Conservation (phyloP, 1,140 invertebrate genomes). For the Gonatopus flavifemur region DNA sequence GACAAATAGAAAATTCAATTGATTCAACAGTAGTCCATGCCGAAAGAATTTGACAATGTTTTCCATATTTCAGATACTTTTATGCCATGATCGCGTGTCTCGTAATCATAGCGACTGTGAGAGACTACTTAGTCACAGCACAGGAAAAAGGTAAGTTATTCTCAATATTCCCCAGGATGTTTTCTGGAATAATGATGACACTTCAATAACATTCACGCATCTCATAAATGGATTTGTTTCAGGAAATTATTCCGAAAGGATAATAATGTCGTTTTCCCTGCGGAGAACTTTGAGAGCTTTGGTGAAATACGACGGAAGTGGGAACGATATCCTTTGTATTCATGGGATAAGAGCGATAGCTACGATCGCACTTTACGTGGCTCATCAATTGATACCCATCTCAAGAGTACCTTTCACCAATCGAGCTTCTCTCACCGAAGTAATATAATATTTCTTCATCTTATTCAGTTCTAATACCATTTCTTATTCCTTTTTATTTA, state of each 20-base stretch:
- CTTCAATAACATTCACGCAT: background rate
- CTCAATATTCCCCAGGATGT: background rate
- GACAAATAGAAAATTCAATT: too few species aligned
- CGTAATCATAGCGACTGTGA: conserved; percentile 45
- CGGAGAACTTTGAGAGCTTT: conserved; percentile 50
- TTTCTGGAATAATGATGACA: background rate
- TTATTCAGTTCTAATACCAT: conserved; percentile 11
- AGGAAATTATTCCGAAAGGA: conserved; percentile 54
- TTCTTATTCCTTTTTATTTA: conserved; percentile 13
- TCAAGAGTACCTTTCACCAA: conserved; percentile 65
- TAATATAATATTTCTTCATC: conserved; percentile 26
- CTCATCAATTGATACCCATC: conserved; percentile 65
- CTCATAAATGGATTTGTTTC: conserved; percentile 12
- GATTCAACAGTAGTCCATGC: too few species aligned
- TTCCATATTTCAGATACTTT: conserved; percentile 44
- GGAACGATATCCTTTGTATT: conserved; percentile 64
- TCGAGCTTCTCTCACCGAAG: conserved; percentile 64
- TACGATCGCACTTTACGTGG: conserved; percentile 63
- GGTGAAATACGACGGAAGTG: conserved; percentile 35
- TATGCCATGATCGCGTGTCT: conserved; percentile 51
- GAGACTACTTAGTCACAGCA: conserved; percentile 42
- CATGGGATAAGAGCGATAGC: conserved; percentile 64
- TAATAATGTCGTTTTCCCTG: conserved; percentile 61
- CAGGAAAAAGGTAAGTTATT: conserved; percentile 41
- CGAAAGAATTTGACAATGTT: too few species aligned